A percentile compares a stretch with the other conserved stretches of the same genome.
phyloP scores from a whole-genome alignment of 1,140 invertebrate genomes.

The Aphelinus atriplicis region DNA sequence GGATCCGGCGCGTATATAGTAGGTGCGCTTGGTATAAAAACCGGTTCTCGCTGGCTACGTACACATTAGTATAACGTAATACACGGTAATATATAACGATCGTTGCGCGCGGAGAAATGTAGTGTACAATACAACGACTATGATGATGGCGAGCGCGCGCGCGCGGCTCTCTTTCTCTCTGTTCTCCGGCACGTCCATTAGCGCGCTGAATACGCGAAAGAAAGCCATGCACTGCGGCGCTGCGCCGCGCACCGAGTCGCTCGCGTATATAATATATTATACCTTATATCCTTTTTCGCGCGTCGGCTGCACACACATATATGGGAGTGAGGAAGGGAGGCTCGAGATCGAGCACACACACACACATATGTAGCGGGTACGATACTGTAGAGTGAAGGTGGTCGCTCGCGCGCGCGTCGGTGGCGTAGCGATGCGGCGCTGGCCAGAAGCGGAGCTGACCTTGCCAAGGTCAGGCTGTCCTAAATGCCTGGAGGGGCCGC shows the following conservation, averaged over 20 bases:
- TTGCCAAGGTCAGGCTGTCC: slow-evolving; percentile 39
- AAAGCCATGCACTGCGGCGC: too few relatives aligned
- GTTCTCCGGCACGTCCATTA: too few relatives aligned
- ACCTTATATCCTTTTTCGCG: not conserved
- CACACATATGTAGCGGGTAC: not conserved
- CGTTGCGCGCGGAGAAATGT: not conserved
- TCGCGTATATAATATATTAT: too few relatives aligned
- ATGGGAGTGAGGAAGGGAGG: too few relatives aligned
- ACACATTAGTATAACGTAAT: slow-evolving; percentile 39
- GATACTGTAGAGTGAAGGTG: too few relatives aligned
- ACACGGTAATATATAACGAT: slow-evolving; percentile 38
- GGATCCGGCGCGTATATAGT: not conserved
- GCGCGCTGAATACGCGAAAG: too few relatives aligned
- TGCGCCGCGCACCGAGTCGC: too few relatives aligned
- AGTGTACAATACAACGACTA: not conserved
- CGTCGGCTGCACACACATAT: not conserved
- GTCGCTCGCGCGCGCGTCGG: not conserved
- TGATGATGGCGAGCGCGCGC: slow-evolving; percentile 14
- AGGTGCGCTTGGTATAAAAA: slow-evolving; percentile 30
- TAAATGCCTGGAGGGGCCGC: slow-evolving; percentile 35
- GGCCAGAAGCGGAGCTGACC: slow-evolving; percentile 37
- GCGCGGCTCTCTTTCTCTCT: not conserved
- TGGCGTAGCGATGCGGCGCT: slow-evolving; percentile 32
- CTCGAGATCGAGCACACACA: not conserved
- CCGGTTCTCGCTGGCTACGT: slow-evolving; percentile 33